phyloP scores from a whole-genome alignment of 2,888 invertebrate species.

The Syrphus vitripennis region DNA sequence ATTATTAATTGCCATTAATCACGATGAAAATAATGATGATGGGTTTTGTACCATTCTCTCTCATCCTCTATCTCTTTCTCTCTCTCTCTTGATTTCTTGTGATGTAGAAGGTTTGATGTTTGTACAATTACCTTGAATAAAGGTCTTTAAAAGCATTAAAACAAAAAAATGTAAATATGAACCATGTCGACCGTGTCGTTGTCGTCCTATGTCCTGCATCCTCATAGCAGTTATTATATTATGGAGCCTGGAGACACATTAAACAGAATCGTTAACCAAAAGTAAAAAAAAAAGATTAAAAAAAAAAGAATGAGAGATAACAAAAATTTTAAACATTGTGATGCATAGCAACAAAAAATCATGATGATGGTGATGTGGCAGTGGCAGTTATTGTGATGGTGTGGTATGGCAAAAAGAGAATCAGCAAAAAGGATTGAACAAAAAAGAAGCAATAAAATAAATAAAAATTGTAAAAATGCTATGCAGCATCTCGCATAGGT shows the following conservation, averaged over 20 bases:
- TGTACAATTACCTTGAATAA: constrained; percentile 53
- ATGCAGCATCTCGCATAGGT: constrained; percentile 44
- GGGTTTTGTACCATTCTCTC: constrained; percentile 24
- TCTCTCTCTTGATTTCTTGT: not conserved
- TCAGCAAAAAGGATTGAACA: constrained; percentile 56
- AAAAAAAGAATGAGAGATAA: constrained; percentile 38
- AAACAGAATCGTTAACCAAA: constrained; percentile 47
- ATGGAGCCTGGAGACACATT: constrained; percentile 64
- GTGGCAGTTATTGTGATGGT: not conserved
- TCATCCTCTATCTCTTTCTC: no score
- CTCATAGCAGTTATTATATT: not conserved
- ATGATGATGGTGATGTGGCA: constrained; percentile 44
- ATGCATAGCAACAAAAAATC: constrained; percentile 64
- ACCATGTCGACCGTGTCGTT: not conserved
- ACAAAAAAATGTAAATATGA: constrained; percentile 61
- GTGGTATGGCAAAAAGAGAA: not conserved
- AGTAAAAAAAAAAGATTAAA: not conserved
- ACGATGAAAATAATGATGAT: constrained; percentile 33
- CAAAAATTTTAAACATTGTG: constrained; percentile 59
- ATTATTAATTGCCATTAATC: constrained; percentile 73
- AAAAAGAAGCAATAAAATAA: constrained; percentile 72
- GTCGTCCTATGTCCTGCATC: not conserved
- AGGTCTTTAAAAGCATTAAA: constrained; percentile 19
- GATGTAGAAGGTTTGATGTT: constrained; percentile 3
- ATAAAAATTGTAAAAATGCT: constrained; percentile 71